These are phyloP conservation scores for Medauroidea extradentata DNA, from an alignment of 1,140 invertebrate species.

Conservation along the genomic window DNA sequence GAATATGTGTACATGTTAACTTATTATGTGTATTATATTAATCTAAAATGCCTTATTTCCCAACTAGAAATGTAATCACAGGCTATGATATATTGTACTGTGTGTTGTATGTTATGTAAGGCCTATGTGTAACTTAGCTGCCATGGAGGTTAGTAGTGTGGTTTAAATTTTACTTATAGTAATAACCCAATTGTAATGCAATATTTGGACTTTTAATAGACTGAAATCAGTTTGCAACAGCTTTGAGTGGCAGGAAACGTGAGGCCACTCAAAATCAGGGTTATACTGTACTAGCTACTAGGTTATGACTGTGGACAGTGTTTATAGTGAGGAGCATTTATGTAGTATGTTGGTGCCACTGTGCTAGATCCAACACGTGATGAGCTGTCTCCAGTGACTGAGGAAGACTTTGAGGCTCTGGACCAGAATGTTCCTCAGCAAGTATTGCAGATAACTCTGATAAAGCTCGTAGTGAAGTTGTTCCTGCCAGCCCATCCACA, in stretches of 20 bases:
- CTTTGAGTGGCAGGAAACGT: neutral
- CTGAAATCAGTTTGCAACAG: neutral
- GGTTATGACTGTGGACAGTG: neutral
- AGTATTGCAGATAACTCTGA: slow-evolving; percentile 50
- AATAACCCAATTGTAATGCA: no score
- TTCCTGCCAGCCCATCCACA: slow-evolving; percentile 53
- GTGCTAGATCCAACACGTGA: slow-evolving; percentile 34
- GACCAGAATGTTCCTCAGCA: slow-evolving; percentile 51
- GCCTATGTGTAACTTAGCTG: no score
- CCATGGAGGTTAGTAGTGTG: no score
- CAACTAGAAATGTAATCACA: no score
- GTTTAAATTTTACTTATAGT: no score
- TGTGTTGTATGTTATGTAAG: no score
- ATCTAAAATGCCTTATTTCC: no score
- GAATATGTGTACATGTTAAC: no score
- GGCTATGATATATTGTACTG: no score
- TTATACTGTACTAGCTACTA: neutral
- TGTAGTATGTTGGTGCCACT: neutral
- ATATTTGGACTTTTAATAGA: no score
- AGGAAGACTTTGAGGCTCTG: slow-evolving; percentile 58
- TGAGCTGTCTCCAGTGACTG: slow-evolving; percentile 52
- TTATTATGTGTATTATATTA: no score
- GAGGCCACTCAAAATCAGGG: neutral
- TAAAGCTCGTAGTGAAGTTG: slow-evolving; percentile 51
- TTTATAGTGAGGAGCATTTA: neutral